Conservation (phyloP, 2,888 invertebrate genomes). For the Fragum whitleyi region DNA sequence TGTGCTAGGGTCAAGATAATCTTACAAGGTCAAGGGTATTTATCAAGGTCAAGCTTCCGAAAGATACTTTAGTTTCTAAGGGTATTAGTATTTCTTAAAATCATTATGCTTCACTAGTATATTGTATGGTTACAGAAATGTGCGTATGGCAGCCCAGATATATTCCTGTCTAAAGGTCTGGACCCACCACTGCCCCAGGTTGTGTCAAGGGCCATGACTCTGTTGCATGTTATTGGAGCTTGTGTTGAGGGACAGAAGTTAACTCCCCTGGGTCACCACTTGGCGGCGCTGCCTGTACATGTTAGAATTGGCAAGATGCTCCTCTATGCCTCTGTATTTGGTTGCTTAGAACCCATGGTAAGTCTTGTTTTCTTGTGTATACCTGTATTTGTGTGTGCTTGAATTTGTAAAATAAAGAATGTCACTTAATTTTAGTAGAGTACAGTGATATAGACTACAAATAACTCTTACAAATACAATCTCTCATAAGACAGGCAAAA, state of each 20-base stretch:
- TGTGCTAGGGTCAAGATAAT: too few species aligned
- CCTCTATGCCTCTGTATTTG: slow-evolving; percentile 81
- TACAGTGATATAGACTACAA: too few species aligned
- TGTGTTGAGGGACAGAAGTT: slow-evolving; percentile 76
- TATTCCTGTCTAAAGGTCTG: slow-evolving; percentile 78
- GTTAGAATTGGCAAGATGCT: slow-evolving; percentile 84
- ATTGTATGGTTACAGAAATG: slow-evolving; percentile 81
- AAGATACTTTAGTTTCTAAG: too few species aligned
- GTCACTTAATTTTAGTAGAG: too few species aligned
- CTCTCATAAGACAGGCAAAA: too few species aligned
- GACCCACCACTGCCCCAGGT: slow-evolving; percentile 79
- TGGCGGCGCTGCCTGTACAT: slow-evolving; percentile 82
- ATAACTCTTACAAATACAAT: too few species aligned
- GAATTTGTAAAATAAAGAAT: too few species aligned
- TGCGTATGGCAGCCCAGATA: slow-evolving; percentile 79
- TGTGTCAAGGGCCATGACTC: slow-evolving; percentile 78
- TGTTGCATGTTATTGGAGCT: slow-evolving; percentile 82
- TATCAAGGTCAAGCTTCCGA: too few species aligned
- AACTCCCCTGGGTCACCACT: slow-evolving; percentile 83
- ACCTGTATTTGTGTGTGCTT: too few species aligned
- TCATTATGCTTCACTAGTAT: too few species aligned
- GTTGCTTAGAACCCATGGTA: slow-evolving; percentile 82
- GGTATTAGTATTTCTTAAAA: too few species aligned
- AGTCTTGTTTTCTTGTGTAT: slow-evolving; percentile 56
- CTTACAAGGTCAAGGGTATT: too few species aligned